Base-by-base conservation (phyloP, 1,140 invertebrate genomes). In the Plodia interpunctella region DNA sequence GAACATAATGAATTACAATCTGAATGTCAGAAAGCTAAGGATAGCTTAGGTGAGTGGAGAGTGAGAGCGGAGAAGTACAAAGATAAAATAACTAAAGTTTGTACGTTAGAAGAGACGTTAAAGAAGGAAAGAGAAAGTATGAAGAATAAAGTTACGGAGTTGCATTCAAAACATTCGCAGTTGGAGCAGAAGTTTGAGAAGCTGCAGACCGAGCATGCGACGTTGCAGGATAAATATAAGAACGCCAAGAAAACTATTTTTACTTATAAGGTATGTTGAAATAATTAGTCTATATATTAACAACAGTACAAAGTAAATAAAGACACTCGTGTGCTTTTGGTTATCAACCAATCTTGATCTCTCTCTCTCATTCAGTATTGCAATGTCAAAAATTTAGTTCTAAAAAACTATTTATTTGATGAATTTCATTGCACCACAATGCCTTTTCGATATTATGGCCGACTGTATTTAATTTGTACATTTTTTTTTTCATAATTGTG, bases 211-310 rank as follows among this genome's bases (percentile, higher is more conserved):
- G 85, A 90, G 13, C 65, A 91, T 63, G 75, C 84, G 28, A 74
- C 68, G 1, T 62, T 91, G 20, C 88, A 91, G 30, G 86, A 91
- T 15, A 92, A 92, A 57, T 92, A 92, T 63, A 90, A 90, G 65
- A 90, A 90, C 59, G 90, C 88, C 5, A 92, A 92, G 67, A 91
- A 90, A 66, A 91, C 90, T 5, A 88, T 90, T 11, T 77, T 82
- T n/a, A 91, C 91, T 65, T 92, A 92, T 75, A 92, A 92, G 83
- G 90, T 91, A 66, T 57, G 56, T 6, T n/a, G 38, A 55, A 38
- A 63, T 54, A 60, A 53, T 58, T 51, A 2, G n/a, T n/a, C n/a
- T n/a, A n/a, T n/a, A n/a, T n/a, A n/a, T n/a, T n/a, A n/a, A n/a
- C n/a, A n/a, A n/a, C n/a, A n/a, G n/a, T n/a, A n/a, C n/a, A n/a